These are phyloP conservation scores for Dicerorhinus sumatrensis DNA, from an alignment of 2,113 vertebrate genomes.

Conservation along the genomic window DNA sequence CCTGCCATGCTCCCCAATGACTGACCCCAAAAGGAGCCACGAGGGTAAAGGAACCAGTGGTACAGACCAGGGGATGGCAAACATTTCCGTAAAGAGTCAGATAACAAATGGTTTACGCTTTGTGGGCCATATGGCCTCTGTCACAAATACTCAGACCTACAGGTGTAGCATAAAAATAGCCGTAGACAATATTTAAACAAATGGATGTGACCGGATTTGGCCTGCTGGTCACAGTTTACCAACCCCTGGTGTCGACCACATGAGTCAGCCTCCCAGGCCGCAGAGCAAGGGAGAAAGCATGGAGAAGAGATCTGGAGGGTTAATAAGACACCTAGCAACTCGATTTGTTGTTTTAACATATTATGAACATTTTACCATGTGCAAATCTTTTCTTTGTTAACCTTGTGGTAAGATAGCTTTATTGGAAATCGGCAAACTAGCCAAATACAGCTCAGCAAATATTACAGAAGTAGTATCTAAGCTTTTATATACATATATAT, in stretches of 20 bases:
- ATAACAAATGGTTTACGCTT: background rate
- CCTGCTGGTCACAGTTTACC: background rate
- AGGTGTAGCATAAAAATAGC: background rate
- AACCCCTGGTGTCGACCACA: too few species aligned
- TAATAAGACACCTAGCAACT: background rate
- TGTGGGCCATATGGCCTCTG: background rate
- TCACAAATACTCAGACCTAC: background rate
- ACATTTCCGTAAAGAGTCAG: background rate
- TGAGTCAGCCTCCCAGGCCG: background rate
- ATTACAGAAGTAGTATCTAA: background rate
- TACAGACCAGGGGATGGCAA: background rate
- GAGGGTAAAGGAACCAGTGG: background rate
- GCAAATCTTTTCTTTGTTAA: background rate
- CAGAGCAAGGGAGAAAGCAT: background rate
- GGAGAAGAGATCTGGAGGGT: background rate
- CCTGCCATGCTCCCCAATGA: background rate
- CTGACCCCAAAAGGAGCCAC: background rate
- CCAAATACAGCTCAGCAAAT: background rate
- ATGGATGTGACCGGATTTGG: background rate
- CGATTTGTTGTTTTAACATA: background rate
- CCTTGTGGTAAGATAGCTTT: background rate
- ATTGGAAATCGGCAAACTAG: background rate
- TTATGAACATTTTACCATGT: background rate
- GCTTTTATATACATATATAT: background rate
- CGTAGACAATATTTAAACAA: background rate